Conservation (phyloP, 1,140 invertebrate species). For the Littorina saxatilis region DNA sequence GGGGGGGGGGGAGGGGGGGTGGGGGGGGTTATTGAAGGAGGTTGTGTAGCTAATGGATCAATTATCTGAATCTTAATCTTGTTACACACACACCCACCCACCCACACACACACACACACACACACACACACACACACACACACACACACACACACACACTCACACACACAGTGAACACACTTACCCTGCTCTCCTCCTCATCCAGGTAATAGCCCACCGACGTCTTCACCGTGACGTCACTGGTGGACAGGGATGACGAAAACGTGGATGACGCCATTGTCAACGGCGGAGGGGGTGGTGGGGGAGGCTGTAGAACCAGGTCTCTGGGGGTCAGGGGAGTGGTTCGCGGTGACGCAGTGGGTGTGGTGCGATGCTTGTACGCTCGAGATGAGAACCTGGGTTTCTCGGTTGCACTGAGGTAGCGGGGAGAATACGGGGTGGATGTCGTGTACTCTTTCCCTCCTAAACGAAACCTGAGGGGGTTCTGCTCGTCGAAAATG, state of each 20-base stretch:
- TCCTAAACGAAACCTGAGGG: neutral
- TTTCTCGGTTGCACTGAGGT: conserved; percentile 19
- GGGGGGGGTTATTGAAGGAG: no score
- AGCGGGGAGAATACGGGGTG: neutral
- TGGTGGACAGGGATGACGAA: neutral
- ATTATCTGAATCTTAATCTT: no score
- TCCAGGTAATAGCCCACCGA: conserved; percentile 49
- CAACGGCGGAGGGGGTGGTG: neutral
- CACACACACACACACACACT: neutral
- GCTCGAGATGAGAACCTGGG: conserved; percentile 41
- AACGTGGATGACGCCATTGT: neutral
- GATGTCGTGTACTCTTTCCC: neutral
- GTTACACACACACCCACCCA: no score
- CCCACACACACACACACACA: no score
- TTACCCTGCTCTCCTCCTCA: conserved; percentile 44
- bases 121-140: no score
- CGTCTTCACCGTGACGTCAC: neutral
- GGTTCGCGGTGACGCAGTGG: conserved; percentile 6
- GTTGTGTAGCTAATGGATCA: no score
- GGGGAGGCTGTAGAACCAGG: neutral
- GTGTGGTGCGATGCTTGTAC: conserved; percentile 13
- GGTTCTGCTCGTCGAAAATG: conserved; percentile 46
- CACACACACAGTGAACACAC: neutral
- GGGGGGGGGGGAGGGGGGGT: no score
- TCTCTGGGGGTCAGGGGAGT: no score